phyloP scores from a whole-genome alignment of 2,797 vertebrate species.

The Allobates femoralis region DNA sequence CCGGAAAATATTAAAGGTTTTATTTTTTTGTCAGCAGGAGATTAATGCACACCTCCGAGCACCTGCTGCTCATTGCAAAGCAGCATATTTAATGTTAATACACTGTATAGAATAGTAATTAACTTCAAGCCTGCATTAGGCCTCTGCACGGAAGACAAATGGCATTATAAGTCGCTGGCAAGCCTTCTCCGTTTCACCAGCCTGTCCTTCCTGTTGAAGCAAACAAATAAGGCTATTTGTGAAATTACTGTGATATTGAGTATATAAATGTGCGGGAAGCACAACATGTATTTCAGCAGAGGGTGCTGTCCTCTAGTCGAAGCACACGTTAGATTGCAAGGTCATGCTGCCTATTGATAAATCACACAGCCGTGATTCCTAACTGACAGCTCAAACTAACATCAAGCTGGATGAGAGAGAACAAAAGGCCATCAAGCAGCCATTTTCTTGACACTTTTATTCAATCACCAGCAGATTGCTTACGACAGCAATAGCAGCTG shows the following conservation, averaged over 20 bases:
- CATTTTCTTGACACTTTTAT: slow-evolving; percentile 99
- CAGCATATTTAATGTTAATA: slow-evolving; percentile 48
- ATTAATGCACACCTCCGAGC: slow-evolving; percentile 2
- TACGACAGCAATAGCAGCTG: slow-evolving; percentile 99
- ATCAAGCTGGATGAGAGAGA: slow-evolving; percentile 99
- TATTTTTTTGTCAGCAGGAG: slow-evolving; percentile 17
- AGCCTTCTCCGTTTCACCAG: slow-evolving; percentile 21
- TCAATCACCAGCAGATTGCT: slow-evolving; percentile 99
- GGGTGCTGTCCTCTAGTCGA: slow-evolving; percentile 80
- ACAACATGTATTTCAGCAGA: slow-evolving; percentile 71
- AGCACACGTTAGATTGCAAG: slow-evolving; percentile 83
- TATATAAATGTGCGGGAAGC: slow-evolving; percentile 56
- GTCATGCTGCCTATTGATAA: slow-evolving; percentile 99
- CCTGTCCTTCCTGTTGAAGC: slow-evolving; percentile 36
- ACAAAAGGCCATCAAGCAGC: slow-evolving; percentile 99
- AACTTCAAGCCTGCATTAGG: slow-evolving; percentile 20
- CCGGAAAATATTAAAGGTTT: slow-evolving; percentile 8
- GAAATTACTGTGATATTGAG: slow-evolving; percentile 27
- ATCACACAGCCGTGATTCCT: slow-evolving; percentile 99
- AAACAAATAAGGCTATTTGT: slow-evolving; percentile 44
- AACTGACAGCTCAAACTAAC: slow-evolving; percentile 99
- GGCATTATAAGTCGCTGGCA: slow-evolving; percentile 23
- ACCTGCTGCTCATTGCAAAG: slow-evolving; percentile 19
- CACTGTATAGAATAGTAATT: slow-evolving; percentile 33
- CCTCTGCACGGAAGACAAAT: slow-evolving; percentile 34